Evolutionary conservation across 2,113 vertebrate genomes (phyloP).

Genomic region (Forbesichthys papilliferus): DNA sequence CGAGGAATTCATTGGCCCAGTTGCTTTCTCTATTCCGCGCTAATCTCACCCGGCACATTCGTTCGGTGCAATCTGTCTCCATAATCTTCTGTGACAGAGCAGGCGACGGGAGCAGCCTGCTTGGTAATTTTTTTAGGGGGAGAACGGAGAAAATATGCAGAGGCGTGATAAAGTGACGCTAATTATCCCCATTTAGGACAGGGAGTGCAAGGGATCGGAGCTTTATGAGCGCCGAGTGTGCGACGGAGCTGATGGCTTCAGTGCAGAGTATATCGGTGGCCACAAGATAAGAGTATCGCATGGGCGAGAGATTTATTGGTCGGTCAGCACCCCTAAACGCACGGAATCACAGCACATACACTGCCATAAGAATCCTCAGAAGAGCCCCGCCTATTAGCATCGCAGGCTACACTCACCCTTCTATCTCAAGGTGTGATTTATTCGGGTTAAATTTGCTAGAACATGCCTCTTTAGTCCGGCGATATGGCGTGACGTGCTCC

Average conservation of each 20-base stretch:
- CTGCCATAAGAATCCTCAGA: background rate
- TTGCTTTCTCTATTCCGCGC: slow-evolving; percentile 99
- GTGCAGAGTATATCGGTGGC: slow-evolving; percentile 90
- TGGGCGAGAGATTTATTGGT: slow-evolving; percentile 96
- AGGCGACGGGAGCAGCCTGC: slow-evolving; percentile 92
- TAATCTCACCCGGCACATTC: slow-evolving; percentile 99
- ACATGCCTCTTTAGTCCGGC: slow-evolving; percentile 91
- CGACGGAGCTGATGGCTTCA: slow-evolving; percentile 90
- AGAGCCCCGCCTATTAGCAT: slow-evolving; percentile 1
- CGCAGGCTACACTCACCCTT: slow-evolving; percentile 52
- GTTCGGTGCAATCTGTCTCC: slow-evolving; percentile 99
- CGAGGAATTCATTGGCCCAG: slow-evolving; percentile 99
- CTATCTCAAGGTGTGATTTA: slow-evolving; percentile 85
- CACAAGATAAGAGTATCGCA: slow-evolving; percentile 95
- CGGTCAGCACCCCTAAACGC: slow-evolving; percentile 82
- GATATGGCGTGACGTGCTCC: slow-evolving; percentile 87
- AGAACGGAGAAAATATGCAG: slow-evolving; percentile 96
- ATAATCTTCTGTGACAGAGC: slow-evolving; percentile 99
- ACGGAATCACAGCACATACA: background rate
- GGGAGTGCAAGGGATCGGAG: slow-evolving; percentile 98
- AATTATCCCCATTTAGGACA: slow-evolving; percentile 99
- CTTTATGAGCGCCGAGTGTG: slow-evolving; percentile 91
- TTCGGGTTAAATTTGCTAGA: slow-evolving; percentile 95
- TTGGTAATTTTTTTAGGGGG: slow-evolving; percentile 85
- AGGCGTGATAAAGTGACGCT: slow-evolving; percentile 99